Evolutionary conservation across 1,140 invertebrate species (phyloP).

Genomic region (Conopomorpha cramerella): DNA sequence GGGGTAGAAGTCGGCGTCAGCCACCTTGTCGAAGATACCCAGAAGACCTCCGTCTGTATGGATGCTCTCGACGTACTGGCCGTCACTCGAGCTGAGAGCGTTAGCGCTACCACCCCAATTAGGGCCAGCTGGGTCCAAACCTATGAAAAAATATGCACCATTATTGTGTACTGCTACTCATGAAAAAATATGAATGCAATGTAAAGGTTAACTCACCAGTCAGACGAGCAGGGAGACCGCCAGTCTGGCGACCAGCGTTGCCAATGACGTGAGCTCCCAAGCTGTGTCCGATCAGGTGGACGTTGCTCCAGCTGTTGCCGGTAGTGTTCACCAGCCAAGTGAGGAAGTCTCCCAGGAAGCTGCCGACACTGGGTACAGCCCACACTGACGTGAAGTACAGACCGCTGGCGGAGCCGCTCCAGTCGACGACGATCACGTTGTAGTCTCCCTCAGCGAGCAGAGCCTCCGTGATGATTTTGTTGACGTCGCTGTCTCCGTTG

Average conservation of each 20-base stretch:
- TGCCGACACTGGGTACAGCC: constrained; percentile 46
- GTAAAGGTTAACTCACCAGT: constrained; percentile 11
- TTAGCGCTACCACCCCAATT: constrained; percentile 34
- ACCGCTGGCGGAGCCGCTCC: constrained; percentile 61
- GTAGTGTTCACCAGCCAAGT: constrained; percentile 32
- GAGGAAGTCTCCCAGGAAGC: constrained; percentile 40
- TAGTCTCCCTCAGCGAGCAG: constrained; percentile 25
- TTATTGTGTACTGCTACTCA: neutral
- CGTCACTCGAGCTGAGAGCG: constrained; percentile 50
- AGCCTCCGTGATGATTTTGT: constrained; percentile 1
- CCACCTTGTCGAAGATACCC: constrained; percentile 38
- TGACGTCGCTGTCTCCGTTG: constrained; percentile 16
- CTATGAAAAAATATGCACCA: constrained; percentile 19
- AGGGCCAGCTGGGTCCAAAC: constrained; percentile 70
- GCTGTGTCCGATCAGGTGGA: constrained; percentile 88
- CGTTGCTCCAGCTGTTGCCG: constrained; percentile 42
- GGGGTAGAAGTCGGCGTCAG: constrained; percentile 61
- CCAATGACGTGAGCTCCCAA: constrained; percentile 87
- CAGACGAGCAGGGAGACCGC: constrained; percentile 7
- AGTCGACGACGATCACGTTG: constrained; percentile 70
- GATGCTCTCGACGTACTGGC: constrained; percentile 63
- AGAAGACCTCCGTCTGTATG: constrained; percentile 61
- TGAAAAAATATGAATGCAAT: neutral
- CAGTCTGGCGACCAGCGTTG: constrained; percentile 61
- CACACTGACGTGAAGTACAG: constrained; percentile 52